A percentile compares a stretch with the other conserved stretches of the same genome.
phyloP scores from a whole-genome alignment of 2,113 vertebrate species.

The Hippocampus zosterae region DNA sequence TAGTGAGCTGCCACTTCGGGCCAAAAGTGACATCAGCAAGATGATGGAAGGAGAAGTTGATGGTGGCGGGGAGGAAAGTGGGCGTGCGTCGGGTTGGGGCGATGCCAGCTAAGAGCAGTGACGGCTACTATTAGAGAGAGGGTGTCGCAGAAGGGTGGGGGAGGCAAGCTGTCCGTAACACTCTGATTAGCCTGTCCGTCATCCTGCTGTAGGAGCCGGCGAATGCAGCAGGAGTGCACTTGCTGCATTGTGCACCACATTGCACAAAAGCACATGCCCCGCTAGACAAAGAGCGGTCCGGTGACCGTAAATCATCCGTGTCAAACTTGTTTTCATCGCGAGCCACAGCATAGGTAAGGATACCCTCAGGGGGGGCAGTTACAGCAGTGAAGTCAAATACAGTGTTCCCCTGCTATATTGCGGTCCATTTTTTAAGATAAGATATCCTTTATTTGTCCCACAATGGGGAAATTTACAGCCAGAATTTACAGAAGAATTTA shows the following conservation, averaged over 20 bases:
- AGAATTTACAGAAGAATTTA: too few species aligned
- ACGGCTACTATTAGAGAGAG: conserved; percentile 18
- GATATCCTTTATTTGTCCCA: too few species aligned
- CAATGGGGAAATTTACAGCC: too few species aligned
- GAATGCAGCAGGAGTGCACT: not conserved
- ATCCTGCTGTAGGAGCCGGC: conserved; percentile 31
- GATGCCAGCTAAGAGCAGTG: conserved; percentile 18
- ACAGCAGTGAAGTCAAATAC: not conserved
- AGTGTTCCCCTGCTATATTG: not conserved
- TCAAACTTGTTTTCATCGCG: conserved; percentile 21
- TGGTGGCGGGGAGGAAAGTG: not conserved
- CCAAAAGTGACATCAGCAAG: conserved; percentile 13
- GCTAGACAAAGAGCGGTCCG: conserved; percentile 29
- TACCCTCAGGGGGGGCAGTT: not conserved
- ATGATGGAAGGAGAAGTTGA: conserved; percentile 10
- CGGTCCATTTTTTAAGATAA: not conserved
- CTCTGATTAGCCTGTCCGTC: conserved; percentile 57
- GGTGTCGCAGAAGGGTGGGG: conserved; percentile 16
- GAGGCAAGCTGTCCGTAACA: conserved; percentile 52
- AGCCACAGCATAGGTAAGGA: not conserved
- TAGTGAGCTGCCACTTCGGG: conserved; percentile 6
- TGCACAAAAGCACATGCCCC: conserved; percentile 33
- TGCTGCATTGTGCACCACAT: conserved; percentile 26
- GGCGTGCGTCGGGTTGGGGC: conserved; percentile 11
- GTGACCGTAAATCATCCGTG: conserved; percentile 29